phyloP scores from a whole-genome alignment of 2,113 vertebrate species.

The Eurystomus gularis region DNA sequence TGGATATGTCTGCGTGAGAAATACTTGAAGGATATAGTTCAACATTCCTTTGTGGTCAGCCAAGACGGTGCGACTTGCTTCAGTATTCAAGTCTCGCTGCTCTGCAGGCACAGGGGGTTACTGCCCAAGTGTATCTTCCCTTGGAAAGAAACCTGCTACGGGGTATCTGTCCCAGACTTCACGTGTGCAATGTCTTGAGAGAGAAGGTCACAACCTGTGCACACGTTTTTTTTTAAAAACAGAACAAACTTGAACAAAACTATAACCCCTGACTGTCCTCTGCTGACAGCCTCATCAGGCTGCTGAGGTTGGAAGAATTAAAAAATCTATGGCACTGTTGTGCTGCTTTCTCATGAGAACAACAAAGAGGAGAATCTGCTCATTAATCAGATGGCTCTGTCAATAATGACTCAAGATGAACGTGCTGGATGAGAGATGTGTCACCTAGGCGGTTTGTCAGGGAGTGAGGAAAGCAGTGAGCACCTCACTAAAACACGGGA shows the following conservation, averaged over 20 bases:
- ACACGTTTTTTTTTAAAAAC: neutral
- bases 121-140: neutral
- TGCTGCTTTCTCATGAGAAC: neutral
- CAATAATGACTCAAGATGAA: slow-evolving; percentile 3
- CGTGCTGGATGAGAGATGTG: neutral
- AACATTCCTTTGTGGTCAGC: neutral
- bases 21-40: neutral
- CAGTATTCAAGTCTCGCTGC: neutral
- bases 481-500: neutral
- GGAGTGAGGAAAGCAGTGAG: neutral
- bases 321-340: neutral
- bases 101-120: neutral
- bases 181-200: neutral
- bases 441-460: neutral
- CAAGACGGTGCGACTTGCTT: neutral
- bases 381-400: slow-evolving; percentile 26
- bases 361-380: neutral
- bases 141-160: neutral
- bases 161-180: neutral
- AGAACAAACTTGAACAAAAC: neutral
- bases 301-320: neutral
- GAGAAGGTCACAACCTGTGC: neutral
- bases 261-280: neutral
- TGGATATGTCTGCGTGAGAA: neutral
- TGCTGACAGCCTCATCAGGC: neutral